phyloP scores from a whole-genome alignment of 2,797 vertebrate genomes.

The Synanceia verrucosa region DNA sequence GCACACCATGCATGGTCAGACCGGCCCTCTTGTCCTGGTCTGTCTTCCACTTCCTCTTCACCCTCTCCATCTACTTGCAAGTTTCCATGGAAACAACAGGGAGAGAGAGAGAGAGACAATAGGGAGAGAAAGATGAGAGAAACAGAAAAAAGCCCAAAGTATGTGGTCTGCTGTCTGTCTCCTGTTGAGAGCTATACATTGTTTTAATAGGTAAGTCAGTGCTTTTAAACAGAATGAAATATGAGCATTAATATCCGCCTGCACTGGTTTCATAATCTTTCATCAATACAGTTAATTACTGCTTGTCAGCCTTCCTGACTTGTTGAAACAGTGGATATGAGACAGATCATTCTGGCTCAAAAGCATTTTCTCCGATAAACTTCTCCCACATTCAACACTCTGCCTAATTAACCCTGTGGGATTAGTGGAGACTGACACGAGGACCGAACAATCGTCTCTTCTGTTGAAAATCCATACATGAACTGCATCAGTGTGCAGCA shows the following conservation, averaged over 20 bases:
- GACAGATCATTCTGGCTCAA: conserved; percentile 58
- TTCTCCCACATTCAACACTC: conserved; percentile 47
- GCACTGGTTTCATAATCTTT: conserved; percentile 52
- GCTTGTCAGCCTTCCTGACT: conserved; percentile 57
- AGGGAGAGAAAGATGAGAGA: conserved; percentile 1
- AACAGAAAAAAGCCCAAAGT: conserved; percentile 72
- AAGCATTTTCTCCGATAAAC: conserved; percentile 68
- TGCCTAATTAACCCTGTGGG: conserved; percentile 71
- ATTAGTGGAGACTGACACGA: conserved; percentile 47
- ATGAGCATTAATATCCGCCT: conserved; percentile 17
- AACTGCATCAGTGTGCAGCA: conserved; percentile 1
- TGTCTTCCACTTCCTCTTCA: conserved; percentile 65
- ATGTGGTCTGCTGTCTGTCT: conserved; percentile 61
- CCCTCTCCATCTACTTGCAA: conserved; percentile 74
- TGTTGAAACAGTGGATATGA: conserved; percentile 48
- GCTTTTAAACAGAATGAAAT: conserved; percentile 23
- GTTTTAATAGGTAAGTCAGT: conserved; percentile 31
- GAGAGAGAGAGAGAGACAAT: conserved; percentile 39
- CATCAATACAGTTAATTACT: conserved; percentile 63
- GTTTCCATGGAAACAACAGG: conserved; percentile 87
- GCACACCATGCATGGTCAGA: conserved; percentile 70
- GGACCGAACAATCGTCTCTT: conserved; percentile 18
- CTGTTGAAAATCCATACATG: conserved; percentile 21
- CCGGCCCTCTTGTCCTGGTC: conserved; percentile 74
- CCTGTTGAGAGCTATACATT: conserved; percentile 42